Percentiles rank a stretch among this genome's conserved stretches.
Conservation (phyloP, 2,888 invertebrate species). For the Sipha maydis region DNA sequence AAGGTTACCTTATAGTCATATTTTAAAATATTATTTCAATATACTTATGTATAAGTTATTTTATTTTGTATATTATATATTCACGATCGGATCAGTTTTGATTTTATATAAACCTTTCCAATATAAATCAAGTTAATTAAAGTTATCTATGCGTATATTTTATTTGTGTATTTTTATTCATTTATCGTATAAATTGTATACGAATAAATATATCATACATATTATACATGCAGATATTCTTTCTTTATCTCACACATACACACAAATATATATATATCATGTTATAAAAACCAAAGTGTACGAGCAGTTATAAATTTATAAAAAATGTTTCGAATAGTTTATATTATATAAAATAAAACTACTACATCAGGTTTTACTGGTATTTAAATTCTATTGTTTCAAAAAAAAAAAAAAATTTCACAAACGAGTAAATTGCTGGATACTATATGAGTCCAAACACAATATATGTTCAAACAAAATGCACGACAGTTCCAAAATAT, state of each 20-base stretch:
- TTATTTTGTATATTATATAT: not conserved
- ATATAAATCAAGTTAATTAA: not conserved
- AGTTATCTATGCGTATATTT: not conserved
- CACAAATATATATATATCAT: not conserved
- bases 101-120: not conserved
- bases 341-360: not conserved
- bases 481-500: not conserved
- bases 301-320: too few species aligned
- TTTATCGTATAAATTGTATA: too few species aligned
- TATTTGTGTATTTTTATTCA: too few species aligned
- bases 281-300: not conserved
- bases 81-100: not conserved
- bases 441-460: not conserved
- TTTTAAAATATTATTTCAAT: too few species aligned
- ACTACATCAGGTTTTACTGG: conserved; percentile 36
- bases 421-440: not conserved
- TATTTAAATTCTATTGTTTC: conserved; percentile 34
- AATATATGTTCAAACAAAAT: not conserved
- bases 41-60: too few species aligned
- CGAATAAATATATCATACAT: too few species aligned
- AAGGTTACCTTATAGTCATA: too few species aligned
- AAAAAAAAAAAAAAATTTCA: not conserved
- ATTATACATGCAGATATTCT: too few species aligned
- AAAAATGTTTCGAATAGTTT: too few species aligned
- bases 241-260: too few species aligned